These are phyloP conservation scores for Argyresthia albistria DNA, from an alignment of 2,888 invertebrate genomes.

Conservation along the genomic window DNA sequence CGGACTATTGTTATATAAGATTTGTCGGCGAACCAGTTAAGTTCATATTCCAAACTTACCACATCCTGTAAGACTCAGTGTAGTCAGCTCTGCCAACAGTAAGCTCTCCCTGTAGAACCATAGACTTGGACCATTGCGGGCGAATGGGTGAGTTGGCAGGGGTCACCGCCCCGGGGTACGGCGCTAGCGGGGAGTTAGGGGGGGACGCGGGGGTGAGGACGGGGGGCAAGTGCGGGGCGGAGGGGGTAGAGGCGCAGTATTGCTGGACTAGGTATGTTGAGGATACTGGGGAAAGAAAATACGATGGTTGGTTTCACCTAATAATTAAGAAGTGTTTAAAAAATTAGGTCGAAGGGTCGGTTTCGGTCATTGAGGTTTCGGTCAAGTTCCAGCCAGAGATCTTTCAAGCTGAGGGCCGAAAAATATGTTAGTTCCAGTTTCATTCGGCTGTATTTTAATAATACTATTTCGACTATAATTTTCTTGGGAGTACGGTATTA, in stretches of 20 bases:
- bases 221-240: conserved; percentile 34
- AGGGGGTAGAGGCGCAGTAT: conserved; percentile 31
- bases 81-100: conserved; percentile 40
- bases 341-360: no score
- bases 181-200: background rate
- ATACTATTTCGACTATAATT: no score
- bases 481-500: no score
- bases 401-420: no score
- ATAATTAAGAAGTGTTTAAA: no score
- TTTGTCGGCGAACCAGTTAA: no score
- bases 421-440: no score
- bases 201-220: conserved; percentile 9
- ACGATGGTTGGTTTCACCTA: no score
- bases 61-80: conserved; percentile 37
- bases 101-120: conserved; percentile 31
- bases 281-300: background rate
- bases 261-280: conserved; percentile 31
- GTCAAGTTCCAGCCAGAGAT: no score
- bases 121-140: conserved; percentile 31
- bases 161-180: conserved; percentile 4
- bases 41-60: conserved; percentile 19
- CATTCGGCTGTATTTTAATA: no score
- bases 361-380: no score
- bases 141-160: conserved; percentile 17
- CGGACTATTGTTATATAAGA: no score